Evolutionary conservation across 2,797 vertebrate species (phyloP).

Genomic region (Melanogrammus aeglefinus): DNA sequence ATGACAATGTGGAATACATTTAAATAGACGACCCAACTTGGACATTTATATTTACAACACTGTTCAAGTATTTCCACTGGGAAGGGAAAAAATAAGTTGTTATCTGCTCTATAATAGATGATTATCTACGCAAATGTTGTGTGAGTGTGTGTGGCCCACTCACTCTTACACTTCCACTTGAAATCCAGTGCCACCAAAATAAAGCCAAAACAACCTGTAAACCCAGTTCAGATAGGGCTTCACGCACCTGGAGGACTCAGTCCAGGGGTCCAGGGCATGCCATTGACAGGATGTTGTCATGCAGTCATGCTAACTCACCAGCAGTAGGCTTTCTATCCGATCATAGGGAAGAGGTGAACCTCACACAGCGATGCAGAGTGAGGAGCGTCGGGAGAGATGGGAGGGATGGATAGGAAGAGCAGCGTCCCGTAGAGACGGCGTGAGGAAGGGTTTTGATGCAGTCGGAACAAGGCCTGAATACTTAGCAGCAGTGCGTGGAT

Average conservation of each 20-base stretch:
- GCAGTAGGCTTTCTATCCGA: neutral
- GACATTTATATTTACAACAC: neutral
- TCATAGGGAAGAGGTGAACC: no score
- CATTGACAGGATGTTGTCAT: neutral
- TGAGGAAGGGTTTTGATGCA: constrained; percentile 51
- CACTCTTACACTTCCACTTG: neutral
- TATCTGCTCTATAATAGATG: neutral
- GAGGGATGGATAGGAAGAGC: neutral
- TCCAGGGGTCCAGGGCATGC: no score
- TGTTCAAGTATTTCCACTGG: neutral
- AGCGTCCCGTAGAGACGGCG: neutral
- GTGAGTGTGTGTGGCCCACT: neutral
- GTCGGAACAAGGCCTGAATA: constrained; percentile 61
- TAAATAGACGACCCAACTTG: neutral
- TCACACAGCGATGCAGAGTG: no score
- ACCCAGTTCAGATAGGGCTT: no score
- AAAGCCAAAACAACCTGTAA: no score
- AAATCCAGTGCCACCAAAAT: neutral
- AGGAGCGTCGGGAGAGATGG: neutral
- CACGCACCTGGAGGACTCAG: no score
- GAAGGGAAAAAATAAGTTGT: neutral
- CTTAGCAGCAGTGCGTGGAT: constrained; percentile 46
- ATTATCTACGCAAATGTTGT: constrained; percentile 6
- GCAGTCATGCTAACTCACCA: neutral
- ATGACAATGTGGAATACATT: neutral